phyloP scores from a whole-genome alignment of 2,797 vertebrate species.

The Mionectes olivaceus region DNA sequence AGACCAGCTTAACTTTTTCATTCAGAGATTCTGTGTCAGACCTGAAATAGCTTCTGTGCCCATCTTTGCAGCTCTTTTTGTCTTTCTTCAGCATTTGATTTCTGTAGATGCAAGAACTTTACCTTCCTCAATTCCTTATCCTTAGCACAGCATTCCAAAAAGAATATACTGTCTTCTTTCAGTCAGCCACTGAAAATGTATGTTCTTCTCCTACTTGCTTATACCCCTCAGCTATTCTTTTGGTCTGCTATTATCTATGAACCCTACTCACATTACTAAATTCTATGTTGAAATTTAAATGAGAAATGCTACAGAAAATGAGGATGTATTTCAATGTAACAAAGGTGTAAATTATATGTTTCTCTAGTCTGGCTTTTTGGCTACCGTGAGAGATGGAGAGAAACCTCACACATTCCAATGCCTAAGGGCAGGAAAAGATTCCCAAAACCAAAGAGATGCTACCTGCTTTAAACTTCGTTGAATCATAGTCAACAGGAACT shows the following conservation, averaged over 20 bases:
- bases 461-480: not conserved
- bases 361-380: not conserved
- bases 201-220: not conserved
- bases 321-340: not conserved
- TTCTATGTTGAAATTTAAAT: not conserved
- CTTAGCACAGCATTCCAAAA: not conserved
- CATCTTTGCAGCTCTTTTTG: constrained; percentile 10
- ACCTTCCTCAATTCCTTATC: not conserved
- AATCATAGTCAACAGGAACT: constrained; percentile 8
- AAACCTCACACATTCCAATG: not conserved
- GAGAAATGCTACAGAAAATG: not conserved
- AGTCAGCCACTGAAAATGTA: not conserved
- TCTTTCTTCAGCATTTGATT: constrained; percentile 20
- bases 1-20: constrained; percentile 4
- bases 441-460: not conserved
- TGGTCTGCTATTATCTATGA: not conserved
- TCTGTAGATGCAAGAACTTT: not conserved
- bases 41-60: not conserved
- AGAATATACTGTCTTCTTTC: not conserved
- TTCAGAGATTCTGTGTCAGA: not conserved
- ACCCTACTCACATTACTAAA: not conserved
- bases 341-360: not conserved
- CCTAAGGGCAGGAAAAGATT: not conserved
- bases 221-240: not conserved
- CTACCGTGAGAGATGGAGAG: not conserved